phyloP scores from a whole-genome alignment of 2,113 vertebrate genomes.

The Tyto alba region DNA sequence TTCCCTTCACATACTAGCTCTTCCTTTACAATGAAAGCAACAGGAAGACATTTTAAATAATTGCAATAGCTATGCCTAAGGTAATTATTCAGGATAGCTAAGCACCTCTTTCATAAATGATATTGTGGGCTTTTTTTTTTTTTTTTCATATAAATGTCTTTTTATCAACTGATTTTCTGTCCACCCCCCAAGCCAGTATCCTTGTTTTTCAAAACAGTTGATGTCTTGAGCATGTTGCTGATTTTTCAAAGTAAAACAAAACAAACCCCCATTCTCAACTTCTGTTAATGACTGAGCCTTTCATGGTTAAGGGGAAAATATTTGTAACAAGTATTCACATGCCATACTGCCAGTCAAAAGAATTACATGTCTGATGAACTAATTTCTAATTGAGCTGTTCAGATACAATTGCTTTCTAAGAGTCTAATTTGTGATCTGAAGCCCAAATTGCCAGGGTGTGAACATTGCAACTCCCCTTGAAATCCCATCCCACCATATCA shows the following conservation, averaged over 20 bases:
- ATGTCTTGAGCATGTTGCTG: neutral
- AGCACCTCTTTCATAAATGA: neutral
- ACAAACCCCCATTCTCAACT: neutral
- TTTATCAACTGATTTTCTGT: neutral
- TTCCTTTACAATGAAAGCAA: neutral
- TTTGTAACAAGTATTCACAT: neutral
- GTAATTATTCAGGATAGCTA: neutral
- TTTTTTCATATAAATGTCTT: neutral
- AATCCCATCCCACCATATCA: neutral
- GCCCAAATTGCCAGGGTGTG: neutral
- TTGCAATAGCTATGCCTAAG: neutral
- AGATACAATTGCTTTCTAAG: neutral
- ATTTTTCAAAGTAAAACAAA: neutral
- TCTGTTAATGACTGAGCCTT: neutral
- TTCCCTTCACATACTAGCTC: neutral
- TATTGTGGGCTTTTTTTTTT: neutral
- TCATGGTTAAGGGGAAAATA: neutral
- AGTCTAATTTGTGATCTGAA: neutral
- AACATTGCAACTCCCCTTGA: neutral
- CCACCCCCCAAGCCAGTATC: neutral
- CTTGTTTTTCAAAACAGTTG: neutral
- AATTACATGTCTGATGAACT: neutral
- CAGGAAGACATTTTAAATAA: neutral
- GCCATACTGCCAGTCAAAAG: neutral
- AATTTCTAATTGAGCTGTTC: neutral